Conservation (phyloP, 2,797 vertebrate species). For the Meriones psammophilus region DNA sequence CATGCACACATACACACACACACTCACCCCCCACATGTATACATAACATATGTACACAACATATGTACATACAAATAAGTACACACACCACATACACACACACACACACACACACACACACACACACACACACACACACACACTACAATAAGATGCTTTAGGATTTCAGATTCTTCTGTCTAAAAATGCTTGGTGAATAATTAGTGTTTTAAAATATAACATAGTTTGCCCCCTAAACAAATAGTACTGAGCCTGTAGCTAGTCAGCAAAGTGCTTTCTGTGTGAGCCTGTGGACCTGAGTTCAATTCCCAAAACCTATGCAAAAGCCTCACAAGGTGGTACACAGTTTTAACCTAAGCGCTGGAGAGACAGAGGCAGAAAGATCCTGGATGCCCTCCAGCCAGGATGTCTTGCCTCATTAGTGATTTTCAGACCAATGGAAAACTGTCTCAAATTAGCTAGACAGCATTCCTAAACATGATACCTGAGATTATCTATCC, state of each 20-base stretch:
- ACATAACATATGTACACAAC: too few species aligned
- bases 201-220: background rate
- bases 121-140: background rate
- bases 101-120: background rate
- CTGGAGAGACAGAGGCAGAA: background rate
- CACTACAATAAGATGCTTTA: background rate
- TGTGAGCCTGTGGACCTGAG: background rate
- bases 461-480: background rate
- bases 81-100: too few species aligned
- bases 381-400: background rate
- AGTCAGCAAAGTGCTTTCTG: background rate
- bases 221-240: slow-evolving; percentile 1
- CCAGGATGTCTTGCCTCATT: background rate
- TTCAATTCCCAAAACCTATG: background rate
- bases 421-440: background rate
- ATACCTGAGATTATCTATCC: background rate
- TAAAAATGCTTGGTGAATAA: background rate
- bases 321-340: background rate
- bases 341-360: background rate
- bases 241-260: background rate
- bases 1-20: background rate
- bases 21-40: background rate
- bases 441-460: background rate
- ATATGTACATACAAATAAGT: too few species aligned
- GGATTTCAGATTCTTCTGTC: background rate